phyloP scores from a whole-genome alignment of 2,888 invertebrate genomes.

The Dolomedes plantarius region DNA sequence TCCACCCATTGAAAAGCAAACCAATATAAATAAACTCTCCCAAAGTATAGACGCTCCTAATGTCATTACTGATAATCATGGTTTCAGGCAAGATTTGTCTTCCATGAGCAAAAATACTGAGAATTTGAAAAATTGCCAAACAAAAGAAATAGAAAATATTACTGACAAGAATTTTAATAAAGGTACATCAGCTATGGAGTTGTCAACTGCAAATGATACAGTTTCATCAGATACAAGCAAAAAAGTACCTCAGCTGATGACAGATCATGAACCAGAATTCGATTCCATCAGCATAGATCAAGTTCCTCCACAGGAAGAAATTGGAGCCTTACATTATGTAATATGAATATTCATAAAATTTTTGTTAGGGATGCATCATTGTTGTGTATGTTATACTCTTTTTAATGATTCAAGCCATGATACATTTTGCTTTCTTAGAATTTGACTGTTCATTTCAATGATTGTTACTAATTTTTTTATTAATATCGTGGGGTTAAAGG shows the following conservation, averaged over 20 bases:
- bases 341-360: too few relatives aligned
- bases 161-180: too few relatives aligned
- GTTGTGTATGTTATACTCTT: too few relatives aligned
- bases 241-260: neutral
- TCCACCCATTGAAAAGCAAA: neutral
- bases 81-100: neutral
- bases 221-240: neutral
- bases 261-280: neutral
- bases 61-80: neutral
- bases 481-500: too few relatives aligned
- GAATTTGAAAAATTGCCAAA: neutral
- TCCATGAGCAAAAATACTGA: neutral
- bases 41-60: neutral
- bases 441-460: too few relatives aligned
- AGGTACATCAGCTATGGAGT: too few relatives aligned
- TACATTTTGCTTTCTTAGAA: too few relatives aligned
- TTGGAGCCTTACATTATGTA: constrained; percentile 48
- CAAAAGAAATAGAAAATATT: neutral
- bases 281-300: neutral
- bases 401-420: too few relatives aligned
- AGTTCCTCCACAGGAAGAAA: neutral
- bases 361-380: too few relatives aligned
- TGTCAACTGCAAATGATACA: neutral
- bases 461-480: too few relatives aligned
- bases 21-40: neutral